Conservation (phyloP, 2,113 vertebrate genomes). For the Orthonyx spaldingii region DNA sequence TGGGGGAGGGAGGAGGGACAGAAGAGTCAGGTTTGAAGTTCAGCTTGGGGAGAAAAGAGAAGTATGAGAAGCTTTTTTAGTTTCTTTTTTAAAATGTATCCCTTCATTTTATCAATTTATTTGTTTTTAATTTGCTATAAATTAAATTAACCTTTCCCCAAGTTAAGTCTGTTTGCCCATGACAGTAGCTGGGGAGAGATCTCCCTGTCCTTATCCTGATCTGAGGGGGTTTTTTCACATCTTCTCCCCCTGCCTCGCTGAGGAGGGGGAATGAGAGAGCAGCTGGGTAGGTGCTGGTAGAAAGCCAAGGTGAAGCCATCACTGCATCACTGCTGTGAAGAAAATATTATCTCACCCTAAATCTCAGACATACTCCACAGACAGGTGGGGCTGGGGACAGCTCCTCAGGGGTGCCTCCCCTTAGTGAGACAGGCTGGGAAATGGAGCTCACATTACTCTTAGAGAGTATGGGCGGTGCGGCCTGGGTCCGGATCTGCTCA, state of each 20-base stretch:
- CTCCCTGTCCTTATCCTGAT: background rate
- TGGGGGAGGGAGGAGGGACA: background rate
- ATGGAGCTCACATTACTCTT: background rate
- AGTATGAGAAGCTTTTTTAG: background rate
- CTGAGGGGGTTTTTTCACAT: background rate
- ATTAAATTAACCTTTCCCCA: background rate
- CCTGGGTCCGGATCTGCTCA: background rate
- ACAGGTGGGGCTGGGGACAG: background rate
- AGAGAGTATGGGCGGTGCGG: accelerated
- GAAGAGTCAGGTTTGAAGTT: background rate
- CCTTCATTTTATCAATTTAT: background rate
- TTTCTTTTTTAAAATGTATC: background rate
- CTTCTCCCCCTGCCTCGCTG: background rate
- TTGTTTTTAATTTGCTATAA: background rate
- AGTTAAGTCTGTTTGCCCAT: background rate
- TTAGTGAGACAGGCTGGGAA: background rate
- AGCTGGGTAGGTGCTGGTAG: background rate
- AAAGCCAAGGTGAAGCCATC: background rate
- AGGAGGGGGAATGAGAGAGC: background rate
- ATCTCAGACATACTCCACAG: background rate
- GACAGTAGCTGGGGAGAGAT: background rate
- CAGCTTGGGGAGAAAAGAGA: background rate
- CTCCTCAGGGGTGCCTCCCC: background rate
- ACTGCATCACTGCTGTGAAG: background rate
- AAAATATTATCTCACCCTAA: background rate